A percentile compares a stretch with the other conserved stretches of the same genome.
Evolutionary conservation across 2,888 invertebrate species (phyloP).

Genomic region (Serrognathus titanus): DNA sequence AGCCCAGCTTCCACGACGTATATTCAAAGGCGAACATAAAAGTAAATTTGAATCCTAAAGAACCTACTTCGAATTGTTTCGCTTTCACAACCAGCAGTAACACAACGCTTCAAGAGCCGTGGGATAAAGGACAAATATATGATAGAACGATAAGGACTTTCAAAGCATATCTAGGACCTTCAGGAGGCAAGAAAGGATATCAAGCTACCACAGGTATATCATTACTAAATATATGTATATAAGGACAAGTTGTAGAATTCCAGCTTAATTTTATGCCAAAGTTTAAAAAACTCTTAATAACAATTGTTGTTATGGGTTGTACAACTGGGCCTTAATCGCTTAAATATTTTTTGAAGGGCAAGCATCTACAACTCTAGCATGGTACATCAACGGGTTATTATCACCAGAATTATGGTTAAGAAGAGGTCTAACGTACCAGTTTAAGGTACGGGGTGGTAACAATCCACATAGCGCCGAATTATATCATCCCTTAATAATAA

Average conservation of each 20-base stretch:
- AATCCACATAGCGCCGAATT: slow-evolving; percentile 81
- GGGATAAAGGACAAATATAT: slow-evolving; percentile 64
- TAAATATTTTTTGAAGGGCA: too few relatives aligned
- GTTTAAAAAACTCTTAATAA: too few relatives aligned
- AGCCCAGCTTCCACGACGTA: slow-evolving; percentile 79
- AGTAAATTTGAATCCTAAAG: slow-evolving; percentile 63
- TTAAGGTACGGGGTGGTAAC: slow-evolving; percentile 79
- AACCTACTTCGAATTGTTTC: slow-evolving; percentile 68
- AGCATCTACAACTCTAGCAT: slow-evolving; percentile 70
- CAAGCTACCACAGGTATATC: slow-evolving; percentile 63
- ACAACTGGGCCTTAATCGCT: too few relatives aligned
- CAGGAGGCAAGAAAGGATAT: slow-evolving; percentile 77
- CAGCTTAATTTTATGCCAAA: too few relatives aligned
- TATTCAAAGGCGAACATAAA: slow-evolving; percentile 70
- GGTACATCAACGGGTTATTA: slow-evolving; percentile 90
- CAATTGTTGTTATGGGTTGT: too few relatives aligned
- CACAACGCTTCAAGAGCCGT: slow-evolving; percentile 46
- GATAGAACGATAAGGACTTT: slow-evolving; percentile 74
- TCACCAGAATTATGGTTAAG: slow-evolving; percentile 85
- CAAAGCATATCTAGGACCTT: slow-evolving; percentile 77
- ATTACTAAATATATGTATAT: not conserved
- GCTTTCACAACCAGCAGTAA: slow-evolving; percentile 60
- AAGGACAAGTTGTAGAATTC: too few relatives aligned
- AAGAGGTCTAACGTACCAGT: slow-evolving; percentile 79
- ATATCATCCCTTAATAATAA: slow-evolving; percentile 88